Percentiles rank a stretch among this genome's conserved stretches.
Evolutionary conservation across 2,113 vertebrate species (phyloP).

Genomic region (Pedionomus torquatus): DNA sequence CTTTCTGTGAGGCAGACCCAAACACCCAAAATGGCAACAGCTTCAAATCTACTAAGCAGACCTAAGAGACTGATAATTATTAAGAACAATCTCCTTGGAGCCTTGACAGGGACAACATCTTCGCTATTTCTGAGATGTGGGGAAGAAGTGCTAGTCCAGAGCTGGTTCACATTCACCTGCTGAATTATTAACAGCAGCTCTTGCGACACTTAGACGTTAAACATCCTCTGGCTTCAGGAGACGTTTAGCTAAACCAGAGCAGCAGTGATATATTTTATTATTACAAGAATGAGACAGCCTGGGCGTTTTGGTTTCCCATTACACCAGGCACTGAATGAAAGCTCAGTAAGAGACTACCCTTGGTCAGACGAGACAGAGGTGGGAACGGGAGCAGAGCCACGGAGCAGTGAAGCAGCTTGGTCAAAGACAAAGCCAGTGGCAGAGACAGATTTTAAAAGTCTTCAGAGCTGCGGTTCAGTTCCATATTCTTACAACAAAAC

Average conservation of each 20-base stretch:
- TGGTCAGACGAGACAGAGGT: neutral
- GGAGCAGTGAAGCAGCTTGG: neutral
- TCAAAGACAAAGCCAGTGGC: neutral
- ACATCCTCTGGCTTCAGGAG: neutral
- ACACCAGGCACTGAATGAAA: neutral
- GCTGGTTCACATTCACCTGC: neutral
- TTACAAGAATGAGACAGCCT: neutral
- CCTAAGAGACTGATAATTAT: neutral
- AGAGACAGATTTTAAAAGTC: neutral
- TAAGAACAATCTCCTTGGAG: neutral
- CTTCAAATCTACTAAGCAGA: neutral
- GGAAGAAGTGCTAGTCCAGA: neutral
- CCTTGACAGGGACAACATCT: neutral
- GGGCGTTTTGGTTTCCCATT: neutral
- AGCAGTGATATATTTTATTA: neutral
- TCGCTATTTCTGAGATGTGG: rapidly evolving
- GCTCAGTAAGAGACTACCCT: neutral
- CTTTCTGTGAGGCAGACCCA: neutral
- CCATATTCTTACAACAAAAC: neutral
- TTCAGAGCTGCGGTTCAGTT: neutral
- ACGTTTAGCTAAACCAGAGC: neutral
- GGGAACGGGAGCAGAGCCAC: neutral
- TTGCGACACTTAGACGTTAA: neutral
- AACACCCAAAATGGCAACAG: neutral
- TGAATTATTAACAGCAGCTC: neutral